A percentile compares a stretch with the other conserved stretches of the same genome.
Conservation (phyloP, 2,888 invertebrate genomes). For the Argynnis bischoffii region DNA sequence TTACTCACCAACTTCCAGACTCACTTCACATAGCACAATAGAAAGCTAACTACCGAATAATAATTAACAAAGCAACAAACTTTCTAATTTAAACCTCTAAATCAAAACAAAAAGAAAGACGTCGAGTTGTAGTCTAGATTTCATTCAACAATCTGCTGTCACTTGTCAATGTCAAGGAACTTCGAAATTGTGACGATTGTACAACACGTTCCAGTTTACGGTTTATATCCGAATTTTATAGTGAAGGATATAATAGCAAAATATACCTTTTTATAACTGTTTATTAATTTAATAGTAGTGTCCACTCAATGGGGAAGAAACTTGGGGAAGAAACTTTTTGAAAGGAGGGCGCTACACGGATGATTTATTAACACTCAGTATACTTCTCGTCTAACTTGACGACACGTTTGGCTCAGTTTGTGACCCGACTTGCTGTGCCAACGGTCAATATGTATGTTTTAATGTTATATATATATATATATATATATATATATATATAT, state of each 20-base stretch:
- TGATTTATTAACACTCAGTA: no score
- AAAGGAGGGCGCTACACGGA: no score
- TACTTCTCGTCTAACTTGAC: no score
- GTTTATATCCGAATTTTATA: not conserved
- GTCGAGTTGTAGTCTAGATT: slow-evolving; percentile 5
- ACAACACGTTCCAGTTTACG: not conserved
- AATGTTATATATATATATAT: no score
- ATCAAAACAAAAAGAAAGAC: slow-evolving; percentile 35
- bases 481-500: no score
- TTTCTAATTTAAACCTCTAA: slow-evolving; percentile 37
- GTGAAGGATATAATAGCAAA: not conserved
- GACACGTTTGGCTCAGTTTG: no score
- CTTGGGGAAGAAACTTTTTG: no score
- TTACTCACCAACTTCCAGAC: slow-evolving; percentile 14
- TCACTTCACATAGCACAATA: slow-evolving; percentile 34
- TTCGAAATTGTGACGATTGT: not conserved
- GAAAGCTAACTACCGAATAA: slow-evolving; percentile 34
- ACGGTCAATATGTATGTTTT: no score
- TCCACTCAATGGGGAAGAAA: no score
- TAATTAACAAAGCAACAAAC: slow-evolving; percentile 24
- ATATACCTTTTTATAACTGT: no score
- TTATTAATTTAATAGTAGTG: no score
- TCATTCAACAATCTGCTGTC: not conserved
- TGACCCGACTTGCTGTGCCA: no score
- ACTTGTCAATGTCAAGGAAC: slow-evolving; percentile 3